Conservation (phyloP, 2,888 invertebrate species). For the Himalopsyche japonica region DNA sequence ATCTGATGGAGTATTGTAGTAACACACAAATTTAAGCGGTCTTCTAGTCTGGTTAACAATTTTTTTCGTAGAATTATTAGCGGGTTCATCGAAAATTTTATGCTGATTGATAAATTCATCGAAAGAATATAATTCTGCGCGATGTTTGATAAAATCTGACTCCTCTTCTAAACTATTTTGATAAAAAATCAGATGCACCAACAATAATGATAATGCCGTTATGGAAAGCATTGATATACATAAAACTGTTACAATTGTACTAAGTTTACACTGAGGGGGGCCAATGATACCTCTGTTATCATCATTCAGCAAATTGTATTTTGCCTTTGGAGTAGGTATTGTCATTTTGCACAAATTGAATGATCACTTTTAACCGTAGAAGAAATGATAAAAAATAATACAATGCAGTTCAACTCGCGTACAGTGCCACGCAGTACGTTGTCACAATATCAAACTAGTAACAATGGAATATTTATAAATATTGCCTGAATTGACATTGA, state of each 20-base stretch:
- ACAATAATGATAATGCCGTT: neutral
- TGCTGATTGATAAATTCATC: conserved; percentile 24
- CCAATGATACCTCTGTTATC: neutral
- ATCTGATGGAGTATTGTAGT: conserved; percentile 65
- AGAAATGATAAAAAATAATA: too few relatives aligned
- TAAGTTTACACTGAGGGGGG: neutral
- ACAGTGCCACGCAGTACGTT: too few relatives aligned
- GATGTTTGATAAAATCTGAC: neutral
- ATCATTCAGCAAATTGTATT: conserved; percentile 20
- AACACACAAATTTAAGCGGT: conserved; percentile 64
- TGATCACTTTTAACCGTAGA: neutral
- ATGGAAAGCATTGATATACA: neutral
- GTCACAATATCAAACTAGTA: too few relatives aligned
- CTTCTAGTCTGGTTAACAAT: neutral
- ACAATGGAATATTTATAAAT: too few relatives aligned
- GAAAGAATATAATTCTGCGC: conserved; percentile 26
- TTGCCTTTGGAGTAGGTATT: conserved; percentile 18
- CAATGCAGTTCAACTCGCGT: too few relatives aligned
- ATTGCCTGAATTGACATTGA: too few relatives aligned
- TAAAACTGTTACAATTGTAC: neutral
- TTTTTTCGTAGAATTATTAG: neutral
- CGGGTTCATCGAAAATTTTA: neutral
- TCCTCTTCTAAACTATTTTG: neutral
- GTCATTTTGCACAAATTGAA: conserved; percentile 11
- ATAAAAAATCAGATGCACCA: neutral